phyloP scores from a whole-genome alignment of 2,797 vertebrate genomes.

The Onychomys leucogaster region DNA sequence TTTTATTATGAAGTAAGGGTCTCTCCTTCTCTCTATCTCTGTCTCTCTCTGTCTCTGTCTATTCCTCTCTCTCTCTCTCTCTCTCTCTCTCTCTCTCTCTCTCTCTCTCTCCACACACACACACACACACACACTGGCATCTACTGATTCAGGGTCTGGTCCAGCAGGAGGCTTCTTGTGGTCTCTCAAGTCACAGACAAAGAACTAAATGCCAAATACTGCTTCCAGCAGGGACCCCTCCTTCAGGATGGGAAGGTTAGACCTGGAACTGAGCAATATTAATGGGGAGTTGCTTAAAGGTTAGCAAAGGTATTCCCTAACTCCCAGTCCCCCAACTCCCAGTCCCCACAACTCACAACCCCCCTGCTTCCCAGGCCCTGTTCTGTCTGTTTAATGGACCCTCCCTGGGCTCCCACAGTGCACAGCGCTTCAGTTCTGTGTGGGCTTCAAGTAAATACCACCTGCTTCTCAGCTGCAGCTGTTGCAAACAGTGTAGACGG shows the following conservation, averaged over 20 bases:
- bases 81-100: too few relatives aligned
- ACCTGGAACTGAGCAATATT: not conserved
- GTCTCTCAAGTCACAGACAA: constrained; percentile 21
- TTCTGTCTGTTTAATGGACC: not conserved
- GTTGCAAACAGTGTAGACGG: not conserved
- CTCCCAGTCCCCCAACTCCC: not conserved
- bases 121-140: too few relatives aligned
- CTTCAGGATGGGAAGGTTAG: not conserved
- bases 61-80: too few relatives aligned
- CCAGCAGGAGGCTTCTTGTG: not conserved
- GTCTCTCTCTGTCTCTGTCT: too few relatives aligned
- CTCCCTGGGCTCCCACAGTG: not conserved
- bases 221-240: not conserved
- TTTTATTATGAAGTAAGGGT: not conserved
- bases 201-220: not conserved
- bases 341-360: not conserved
- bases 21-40: too few relatives aligned
- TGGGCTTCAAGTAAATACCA: constrained; percentile 31
- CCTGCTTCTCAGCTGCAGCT: not conserved
- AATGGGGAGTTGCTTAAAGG: not conserved
- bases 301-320: not conserved
- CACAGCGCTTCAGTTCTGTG: not conserved
- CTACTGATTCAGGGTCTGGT: not conserved
- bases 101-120: too few relatives aligned
- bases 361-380: not conserved